These are phyloP conservation scores for Melanotaenia duboulayi DNA, from an alignment of 2,113 vertebrate genomes.

Conservation along the genomic window DNA sequence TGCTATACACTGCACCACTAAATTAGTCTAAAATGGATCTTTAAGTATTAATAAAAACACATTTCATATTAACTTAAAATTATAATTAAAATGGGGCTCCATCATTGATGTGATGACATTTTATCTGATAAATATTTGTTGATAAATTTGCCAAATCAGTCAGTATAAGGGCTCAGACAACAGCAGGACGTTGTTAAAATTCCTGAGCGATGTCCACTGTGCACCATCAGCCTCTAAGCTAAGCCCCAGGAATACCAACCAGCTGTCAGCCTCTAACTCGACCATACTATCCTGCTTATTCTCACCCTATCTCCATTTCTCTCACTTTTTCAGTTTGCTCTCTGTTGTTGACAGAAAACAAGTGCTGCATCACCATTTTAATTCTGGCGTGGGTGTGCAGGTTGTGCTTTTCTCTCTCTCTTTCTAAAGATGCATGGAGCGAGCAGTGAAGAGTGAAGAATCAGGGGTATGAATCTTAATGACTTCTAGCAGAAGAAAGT, in stretches of 20 bases:
- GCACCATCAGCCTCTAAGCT: conserved; percentile 71
- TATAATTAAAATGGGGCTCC: not conserved
- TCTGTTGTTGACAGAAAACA: conserved; percentile 68
- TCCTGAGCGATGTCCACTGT: conserved; percentile 75
- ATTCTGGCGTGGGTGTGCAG: conserved; percentile 58
- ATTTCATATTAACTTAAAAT: not conserved
- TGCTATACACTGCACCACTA: too few relatives aligned
- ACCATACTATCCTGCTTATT: conserved; percentile 2
- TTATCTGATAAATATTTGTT: conserved; percentile 9
- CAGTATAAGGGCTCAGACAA: conserved; percentile 9
- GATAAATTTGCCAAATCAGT: conserved; percentile 4
- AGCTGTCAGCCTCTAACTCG: conserved; percentile 52
- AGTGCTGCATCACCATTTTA: conserved; percentile 75
- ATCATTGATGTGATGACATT: not conserved
- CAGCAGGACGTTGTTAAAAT: conserved; percentile 71
- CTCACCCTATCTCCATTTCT: conserved; percentile 19
- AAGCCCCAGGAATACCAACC: conserved; percentile 79
- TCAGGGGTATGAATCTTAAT: conserved; percentile 69
- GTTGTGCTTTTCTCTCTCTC: conserved; percentile 25
- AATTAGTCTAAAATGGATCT: not conserved
- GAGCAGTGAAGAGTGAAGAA: conserved; percentile 49
- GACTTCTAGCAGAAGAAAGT: conserved; percentile 55
- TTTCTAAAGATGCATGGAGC: conserved; percentile 37
- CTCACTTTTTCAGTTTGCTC: conserved; percentile 41
- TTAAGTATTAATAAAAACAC: not conserved